A percentile compares a stretch with the other conserved stretches of the same genome.
phyloP scores from a whole-genome alignment of 2,113 vertebrate species.

The Chloropsis cyanopogon region DNA sequence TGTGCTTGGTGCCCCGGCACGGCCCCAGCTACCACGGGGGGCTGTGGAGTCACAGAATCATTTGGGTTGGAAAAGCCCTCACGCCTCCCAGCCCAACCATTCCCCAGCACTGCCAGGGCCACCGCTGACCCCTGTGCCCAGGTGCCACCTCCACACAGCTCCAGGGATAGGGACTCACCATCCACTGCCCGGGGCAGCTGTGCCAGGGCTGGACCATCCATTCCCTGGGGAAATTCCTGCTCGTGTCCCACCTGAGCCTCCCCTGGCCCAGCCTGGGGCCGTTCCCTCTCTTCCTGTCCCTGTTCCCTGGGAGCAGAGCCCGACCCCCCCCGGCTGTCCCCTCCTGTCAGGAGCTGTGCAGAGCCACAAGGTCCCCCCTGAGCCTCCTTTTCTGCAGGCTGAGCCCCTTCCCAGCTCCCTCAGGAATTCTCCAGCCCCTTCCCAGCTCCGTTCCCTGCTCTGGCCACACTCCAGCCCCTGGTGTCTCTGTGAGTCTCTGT shows the following conservation, averaged over 20 bases:
- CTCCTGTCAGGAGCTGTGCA: not conserved
- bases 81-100: rapidly evolving
- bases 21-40: rapidly evolving
- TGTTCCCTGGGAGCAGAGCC: not conserved
- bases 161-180: not conserved
- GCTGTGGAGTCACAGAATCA: rapidly evolving
- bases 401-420: not conserved
- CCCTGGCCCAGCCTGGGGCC: not conserved
- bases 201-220: not conserved
- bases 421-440: not conserved
- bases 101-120: not conserved
- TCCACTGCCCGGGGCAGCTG: not conserved
- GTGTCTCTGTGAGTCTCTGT: rapidly evolving
- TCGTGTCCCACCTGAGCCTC: rapidly evolving
- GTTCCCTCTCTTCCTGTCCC: not conserved
- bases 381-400: not conserved
- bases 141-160: rapidly evolving
- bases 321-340: not conserved
- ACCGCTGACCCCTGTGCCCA: not conserved
- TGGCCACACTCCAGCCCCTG: not conserved
- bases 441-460: not conserved
- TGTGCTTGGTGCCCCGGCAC: rapidly evolving
- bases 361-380: not conserved
- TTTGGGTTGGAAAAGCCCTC: not conserved
- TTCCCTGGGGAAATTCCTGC: rapidly evolving